Percentiles rank a stretch among this genome's conserved stretches.
Conservation (phyloP, 2,113 vertebrate species). For the Protobothrops mucrosquamatus region DNA sequence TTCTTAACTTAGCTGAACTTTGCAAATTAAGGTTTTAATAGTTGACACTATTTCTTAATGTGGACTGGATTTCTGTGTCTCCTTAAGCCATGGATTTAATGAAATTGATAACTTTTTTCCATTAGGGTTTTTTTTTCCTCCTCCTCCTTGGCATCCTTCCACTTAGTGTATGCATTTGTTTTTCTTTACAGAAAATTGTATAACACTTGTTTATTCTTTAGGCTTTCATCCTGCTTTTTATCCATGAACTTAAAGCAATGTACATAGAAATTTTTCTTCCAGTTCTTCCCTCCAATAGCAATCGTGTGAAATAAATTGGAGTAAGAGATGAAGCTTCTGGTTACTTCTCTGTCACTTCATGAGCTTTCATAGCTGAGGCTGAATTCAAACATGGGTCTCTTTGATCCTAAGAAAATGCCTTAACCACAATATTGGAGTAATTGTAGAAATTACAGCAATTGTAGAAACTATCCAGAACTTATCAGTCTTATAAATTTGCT, state of each 20-base stretch:
- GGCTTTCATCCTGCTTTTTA: background rate
- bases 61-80: background rate
- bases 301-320: background rate
- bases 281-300: background rate
- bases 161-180: background rate
- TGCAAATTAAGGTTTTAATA: constrained; percentile 13
- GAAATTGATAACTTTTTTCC: background rate
- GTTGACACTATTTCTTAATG: constrained; percentile 3
- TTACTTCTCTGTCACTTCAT: background rate
- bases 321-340: background rate
- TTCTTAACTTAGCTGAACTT: constrained; percentile 39
- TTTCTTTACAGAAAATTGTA: background rate
- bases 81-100: background rate
- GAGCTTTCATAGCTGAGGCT: background rate
- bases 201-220: background rate
- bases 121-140: background rate
- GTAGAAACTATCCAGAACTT: background rate
- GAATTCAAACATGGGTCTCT: background rate
- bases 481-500: background rate
- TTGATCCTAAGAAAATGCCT: background rate
- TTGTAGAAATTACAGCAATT: background rate
- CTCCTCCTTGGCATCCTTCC: background rate
- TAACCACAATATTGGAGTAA: background rate
- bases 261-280: background rate
- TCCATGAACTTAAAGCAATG: background rate